Percentiles rank a stretch among this genome's conserved stretches.
phyloP scores from a whole-genome alignment of 2,888 invertebrate species.

The Spodoptera exigua region DNA sequence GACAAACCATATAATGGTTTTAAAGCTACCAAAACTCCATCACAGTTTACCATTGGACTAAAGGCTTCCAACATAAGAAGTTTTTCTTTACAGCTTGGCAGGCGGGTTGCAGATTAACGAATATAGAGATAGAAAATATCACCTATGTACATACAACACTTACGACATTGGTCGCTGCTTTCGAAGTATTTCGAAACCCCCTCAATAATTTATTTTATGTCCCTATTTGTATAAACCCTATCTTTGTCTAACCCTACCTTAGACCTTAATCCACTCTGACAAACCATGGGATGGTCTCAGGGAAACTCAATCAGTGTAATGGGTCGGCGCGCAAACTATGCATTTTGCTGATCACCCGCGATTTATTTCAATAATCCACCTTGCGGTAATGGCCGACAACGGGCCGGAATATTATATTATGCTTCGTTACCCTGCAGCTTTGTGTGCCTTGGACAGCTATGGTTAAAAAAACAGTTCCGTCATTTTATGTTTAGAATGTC shows the following conservation, averaged over 20 bases:
- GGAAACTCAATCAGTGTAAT: slow-evolving; percentile 77
- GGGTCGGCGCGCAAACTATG: slow-evolving; percentile 70
- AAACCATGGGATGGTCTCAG: slow-evolving; percentile 49
- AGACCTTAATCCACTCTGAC: slow-evolving; percentile 35
- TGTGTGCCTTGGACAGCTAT: slow-evolving; percentile 21
- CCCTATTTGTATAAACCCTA: slow-evolving; percentile 5
- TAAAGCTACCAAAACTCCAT: too few relatives aligned
- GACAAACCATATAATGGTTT: too few relatives aligned
- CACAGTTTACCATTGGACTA: too few relatives aligned
- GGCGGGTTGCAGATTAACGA: too few relatives aligned
- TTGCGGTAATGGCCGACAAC: slow-evolving; percentile 62
- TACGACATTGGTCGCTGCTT: too few relatives aligned
- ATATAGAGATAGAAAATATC: too few relatives aligned
- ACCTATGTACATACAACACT: too few relatives aligned
- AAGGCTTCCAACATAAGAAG: too few relatives aligned
- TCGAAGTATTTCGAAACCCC: too few relatives aligned
- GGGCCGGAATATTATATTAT: slow-evolving; percentile 66
- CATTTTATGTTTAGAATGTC: slow-evolving; percentile 8
- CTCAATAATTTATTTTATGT: background rate
- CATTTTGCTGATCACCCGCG: slow-evolving; percentile 78
- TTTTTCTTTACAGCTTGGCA: too few relatives aligned
- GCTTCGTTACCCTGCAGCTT: slow-evolving; percentile 53
- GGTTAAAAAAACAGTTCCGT: slow-evolving; percentile 41
- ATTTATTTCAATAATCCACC: slow-evolving; percentile 81
- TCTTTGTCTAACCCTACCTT: slow-evolving; percentile 17